Evolutionary conservation across 2,113 vertebrate genomes (phyloP), one percentile per base, ranked within the genome.

Genomic region (Nyctibius bracteatus): DNA sequence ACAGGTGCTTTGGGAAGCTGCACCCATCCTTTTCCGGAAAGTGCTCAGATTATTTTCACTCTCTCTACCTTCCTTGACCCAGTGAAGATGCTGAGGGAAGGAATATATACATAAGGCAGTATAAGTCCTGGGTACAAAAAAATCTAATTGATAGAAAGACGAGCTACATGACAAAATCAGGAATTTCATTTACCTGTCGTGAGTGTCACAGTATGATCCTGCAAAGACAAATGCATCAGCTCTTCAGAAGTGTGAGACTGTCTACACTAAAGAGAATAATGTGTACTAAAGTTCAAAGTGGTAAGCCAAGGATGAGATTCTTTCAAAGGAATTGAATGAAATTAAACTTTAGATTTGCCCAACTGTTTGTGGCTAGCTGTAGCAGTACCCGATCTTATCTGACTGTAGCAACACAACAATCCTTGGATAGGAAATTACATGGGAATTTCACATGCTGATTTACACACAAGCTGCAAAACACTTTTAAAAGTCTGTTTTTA

Each of bases 321-420:
- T 59, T 81, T 68, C n/a, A 49, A 67, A 92, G 24, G 30, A 78
- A 46, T 33, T 46, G 22, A 54, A 58, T 21, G 2, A 39, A 84
- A 72, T 57, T 49, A 24, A 70, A 19, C 43, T 57, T 68, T 8
- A 37, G 62, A 37, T 82, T 41, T 70, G 17, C 33, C 23, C 17
- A 44, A 10, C 18, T 30, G 5, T 57, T 87, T 62, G 58, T 62
- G 37, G 33, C 24, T 52, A 41, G 14, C 24, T 77, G 13, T 39
- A 51, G 19, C n/a, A 58, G 10, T 59, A 66, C 27, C n/a, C 23
- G 8, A 47, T 66, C 21, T 66, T 25, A 71, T 16, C 46, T 83
- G 57, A 61, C 31, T 1, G 0, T 21, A 54, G 27, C n/a, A 79
- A 43, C 3, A 0, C n/a, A 33, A 41, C 25, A 54, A 4, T 92